These are phyloP conservation scores for Brotula barbata DNA, from an alignment of 2,797 vertebrate genomes.

Conservation along the genomic window DNA sequence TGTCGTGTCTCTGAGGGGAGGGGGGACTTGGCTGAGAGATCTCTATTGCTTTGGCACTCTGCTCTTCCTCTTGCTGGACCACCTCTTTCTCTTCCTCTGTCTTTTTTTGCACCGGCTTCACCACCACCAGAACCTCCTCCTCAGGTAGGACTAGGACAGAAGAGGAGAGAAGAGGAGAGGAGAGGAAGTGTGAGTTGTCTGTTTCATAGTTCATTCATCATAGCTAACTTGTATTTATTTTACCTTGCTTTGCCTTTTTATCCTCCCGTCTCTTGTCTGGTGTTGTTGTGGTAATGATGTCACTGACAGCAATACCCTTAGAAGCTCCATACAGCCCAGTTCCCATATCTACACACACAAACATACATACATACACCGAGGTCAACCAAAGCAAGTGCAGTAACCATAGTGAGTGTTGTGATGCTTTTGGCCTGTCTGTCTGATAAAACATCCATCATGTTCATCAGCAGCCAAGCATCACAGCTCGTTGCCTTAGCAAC, in stretches of 20 bases:
- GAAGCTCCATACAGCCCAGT: slow-evolving; percentile 88
- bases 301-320: slow-evolving; percentile 90
- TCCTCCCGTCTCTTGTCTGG: slow-evolving; percentile 90
- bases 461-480: slow-evolving; percentile 29
- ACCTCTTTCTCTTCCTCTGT: slow-evolving; percentile 62
- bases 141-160: neutral
- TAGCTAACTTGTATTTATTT: slow-evolving; percentile 5
- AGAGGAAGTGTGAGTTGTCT: neutral
- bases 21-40: slow-evolving; percentile 77
- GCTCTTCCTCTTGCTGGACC: slow-evolving; percentile 81
- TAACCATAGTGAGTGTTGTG: slow-evolving; percentile 1
- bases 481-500: slow-evolving; percentile 26
- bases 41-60: slow-evolving; percentile 75
- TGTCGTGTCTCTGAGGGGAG: slow-evolving; percentile 82
- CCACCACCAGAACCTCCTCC: slow-evolving; percentile 74
- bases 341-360: slow-evolving; percentile 85
- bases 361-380: slow-evolving; percentile 13
- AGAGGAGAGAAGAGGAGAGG: neutral
- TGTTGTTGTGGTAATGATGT: slow-evolving; percentile 92
- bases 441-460: no score
- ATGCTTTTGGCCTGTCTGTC: neutral
- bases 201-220: neutral
- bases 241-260: slow-evolving; percentile 69
- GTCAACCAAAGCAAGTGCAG: slow-evolving; percentile 2
- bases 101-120: slow-evolving; percentile 73